Conservation (phyloP, 2,113 vertebrate species). For the Hypomesus transpacificus region DNA sequence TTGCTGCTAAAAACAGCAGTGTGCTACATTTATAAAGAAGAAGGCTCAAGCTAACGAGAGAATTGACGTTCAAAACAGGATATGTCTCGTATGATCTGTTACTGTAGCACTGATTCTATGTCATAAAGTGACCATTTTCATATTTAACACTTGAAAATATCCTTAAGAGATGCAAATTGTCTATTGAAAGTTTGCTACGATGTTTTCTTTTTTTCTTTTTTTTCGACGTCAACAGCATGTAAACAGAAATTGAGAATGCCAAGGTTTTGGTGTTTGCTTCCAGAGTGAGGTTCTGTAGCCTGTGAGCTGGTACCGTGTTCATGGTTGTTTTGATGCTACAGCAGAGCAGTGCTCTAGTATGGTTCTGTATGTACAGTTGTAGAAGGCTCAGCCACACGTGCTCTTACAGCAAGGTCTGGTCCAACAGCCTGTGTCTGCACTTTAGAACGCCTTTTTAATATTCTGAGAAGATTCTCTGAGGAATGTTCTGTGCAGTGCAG, state of each 20-base stretch:
- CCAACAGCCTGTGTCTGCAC: too few relatives aligned
- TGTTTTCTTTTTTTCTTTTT: neutral
- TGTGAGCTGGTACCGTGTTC: neutral
- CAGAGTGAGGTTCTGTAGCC: neutral
- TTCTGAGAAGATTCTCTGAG: too few relatives aligned
- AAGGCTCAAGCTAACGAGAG: conserved; percentile 49
- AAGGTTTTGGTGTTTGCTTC: neutral
- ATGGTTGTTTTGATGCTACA: neutral
- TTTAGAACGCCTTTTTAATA: too few relatives aligned
- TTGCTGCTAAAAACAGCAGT: conserved; percentile 4
- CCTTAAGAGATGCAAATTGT: conserved; percentile 31
- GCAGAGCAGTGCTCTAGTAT: neutral
- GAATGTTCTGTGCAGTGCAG: too few relatives aligned
- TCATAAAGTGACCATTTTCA: conserved; percentile 34
- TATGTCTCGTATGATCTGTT: conserved; percentile 36
- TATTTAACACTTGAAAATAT: neutral
- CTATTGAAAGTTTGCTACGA: too few relatives aligned
- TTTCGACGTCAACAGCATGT: neutral
- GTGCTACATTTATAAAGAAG: conserved; percentile 27
- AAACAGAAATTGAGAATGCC: too few relatives aligned
- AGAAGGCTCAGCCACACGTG: neutral
- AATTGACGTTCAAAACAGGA: conserved; percentile 25
- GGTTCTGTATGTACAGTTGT: neutral
- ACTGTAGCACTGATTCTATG: conserved; percentile 35
- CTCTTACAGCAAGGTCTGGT: too few relatives aligned